Percentiles rank a stretch among this genome's conserved stretches.
Evolutionary conservation across 2,113 vertebrate species (phyloP).

Genomic region (Hypanus sabinus): DNA sequence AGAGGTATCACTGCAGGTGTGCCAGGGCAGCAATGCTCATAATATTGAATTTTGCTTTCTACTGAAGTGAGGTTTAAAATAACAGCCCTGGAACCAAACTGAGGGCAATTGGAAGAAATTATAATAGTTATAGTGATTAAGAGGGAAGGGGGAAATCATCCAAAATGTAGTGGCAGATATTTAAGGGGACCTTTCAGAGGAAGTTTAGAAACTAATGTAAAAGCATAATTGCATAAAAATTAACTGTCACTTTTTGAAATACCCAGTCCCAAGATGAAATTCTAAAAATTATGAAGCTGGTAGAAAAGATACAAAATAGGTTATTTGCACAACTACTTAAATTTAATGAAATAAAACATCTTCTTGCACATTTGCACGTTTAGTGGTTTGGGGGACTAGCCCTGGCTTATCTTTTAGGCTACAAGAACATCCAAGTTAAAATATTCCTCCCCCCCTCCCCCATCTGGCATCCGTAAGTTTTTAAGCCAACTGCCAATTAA

Average conservation of each 20-base stretch:
- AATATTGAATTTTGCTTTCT: no score
- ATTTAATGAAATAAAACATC: neutral
- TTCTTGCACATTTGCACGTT: neutral
- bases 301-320: neutral
- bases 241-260: no score
- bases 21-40: no score
- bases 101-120: no score
- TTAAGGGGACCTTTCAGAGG: no score
- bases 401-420: neutral
- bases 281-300: neutral
- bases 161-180: no score
- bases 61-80: no score
- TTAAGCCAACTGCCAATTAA: neutral
- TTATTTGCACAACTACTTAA: neutral
- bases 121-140: no score
- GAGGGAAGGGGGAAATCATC: no score
- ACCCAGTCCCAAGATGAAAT: neutral
- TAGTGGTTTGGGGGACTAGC: neutral
- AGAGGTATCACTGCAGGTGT: no score
- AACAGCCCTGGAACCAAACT: no score
- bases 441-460: neutral
- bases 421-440: neutral
- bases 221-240: neutral
- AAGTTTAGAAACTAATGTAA: no score
- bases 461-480: neutral